These are phyloP conservation scores for Philopotamus ludificatus DNA, from an alignment of 1,140 invertebrate species.

Conservation along the genomic window DNA sequence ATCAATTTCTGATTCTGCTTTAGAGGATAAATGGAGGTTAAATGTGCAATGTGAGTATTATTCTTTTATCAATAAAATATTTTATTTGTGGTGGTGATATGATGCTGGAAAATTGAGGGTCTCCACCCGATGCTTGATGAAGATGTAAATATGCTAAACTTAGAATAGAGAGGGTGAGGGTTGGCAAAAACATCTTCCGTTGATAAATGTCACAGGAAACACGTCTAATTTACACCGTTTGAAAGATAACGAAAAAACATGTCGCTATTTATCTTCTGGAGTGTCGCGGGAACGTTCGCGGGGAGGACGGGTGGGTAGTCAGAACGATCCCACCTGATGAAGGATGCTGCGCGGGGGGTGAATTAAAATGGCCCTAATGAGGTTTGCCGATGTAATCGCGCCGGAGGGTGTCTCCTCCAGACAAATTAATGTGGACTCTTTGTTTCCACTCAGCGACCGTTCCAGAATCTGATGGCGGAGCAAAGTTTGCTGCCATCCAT, in stretches of 20 bases:
- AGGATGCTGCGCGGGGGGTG: constrained; percentile 13
- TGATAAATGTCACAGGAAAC: constrained; percentile 17
- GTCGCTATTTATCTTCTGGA: constrained; percentile 14
- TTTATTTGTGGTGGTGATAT: too few species aligned
- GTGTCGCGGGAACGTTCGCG: background rate
- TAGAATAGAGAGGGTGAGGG: too few species aligned
- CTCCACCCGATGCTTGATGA: too few species aligned
- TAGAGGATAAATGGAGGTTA: constrained; percentile 79
- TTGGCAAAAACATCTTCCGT: constrained; percentile 1
- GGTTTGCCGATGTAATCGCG: constrained; percentile 38
- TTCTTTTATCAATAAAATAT: too few species aligned
- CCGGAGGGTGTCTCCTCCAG: constrained; percentile 10
- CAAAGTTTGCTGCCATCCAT: constrained; percentile 10
- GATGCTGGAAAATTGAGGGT: too few species aligned
- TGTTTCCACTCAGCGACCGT: background rate
- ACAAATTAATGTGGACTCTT: background rate
- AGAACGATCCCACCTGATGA: background rate
- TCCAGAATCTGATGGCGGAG: background rate
- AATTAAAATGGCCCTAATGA: constrained; percentile 39
- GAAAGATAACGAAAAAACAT: constrained; percentile 19
- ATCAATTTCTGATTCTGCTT: constrained; percentile 72
- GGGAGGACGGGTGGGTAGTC: background rate
- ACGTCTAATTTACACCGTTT: constrained; percentile 21
- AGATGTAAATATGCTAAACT: too few species aligned
- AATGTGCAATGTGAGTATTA: constrained; percentile 71